phyloP scores from a whole-genome alignment of 2,888 invertebrate genomes.

The Sialis fuliginosa region DNA sequence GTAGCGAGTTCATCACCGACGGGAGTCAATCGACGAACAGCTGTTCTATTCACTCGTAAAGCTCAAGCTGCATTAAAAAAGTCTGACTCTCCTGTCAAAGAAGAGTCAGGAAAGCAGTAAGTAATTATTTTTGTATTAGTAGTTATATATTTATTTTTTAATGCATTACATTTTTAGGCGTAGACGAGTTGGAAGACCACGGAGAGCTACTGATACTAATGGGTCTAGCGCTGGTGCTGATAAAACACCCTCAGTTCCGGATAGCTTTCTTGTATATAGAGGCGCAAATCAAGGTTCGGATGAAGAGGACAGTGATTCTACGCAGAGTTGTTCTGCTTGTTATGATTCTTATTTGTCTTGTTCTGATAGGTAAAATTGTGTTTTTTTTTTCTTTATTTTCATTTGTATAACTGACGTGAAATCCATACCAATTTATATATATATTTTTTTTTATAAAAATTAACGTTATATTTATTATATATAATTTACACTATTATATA shows the following conservation, averaged over 20 bases:
- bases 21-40: slow-evolving; percentile 50
- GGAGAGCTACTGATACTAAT: slow-evolving; percentile 16
- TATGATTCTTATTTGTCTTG: slow-evolving; percentile 13
- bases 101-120: slow-evolving; percentile 7
- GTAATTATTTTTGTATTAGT: neutral
- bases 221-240: slow-evolving; percentile 16
- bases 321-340: slow-evolving; percentile 27
- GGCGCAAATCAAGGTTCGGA: slow-evolving; percentile 23
- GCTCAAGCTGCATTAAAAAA: slow-evolving; percentile 31
- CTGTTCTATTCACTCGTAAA: slow-evolving; percentile 62
- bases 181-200: slow-evolving; percentile 18
- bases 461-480: too few relatives aligned
- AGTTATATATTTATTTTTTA: neutral
- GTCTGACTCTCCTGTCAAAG: slow-evolving; percentile 5
- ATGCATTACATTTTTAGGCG: slow-evolving; percentile 2
- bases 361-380: slow-evolving; percentile 6
- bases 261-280: slow-evolving; percentile 35
- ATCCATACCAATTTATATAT: too few relatives aligned
- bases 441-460: too few relatives aligned
- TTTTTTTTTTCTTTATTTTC: neutral
- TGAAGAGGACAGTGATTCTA: slow-evolving; percentile 24
- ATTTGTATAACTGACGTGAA: neutral
- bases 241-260: slow-evolving; percentile 19
- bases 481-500: too few relatives aligned
- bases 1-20: slow-evolving; percentile 24